phyloP scores from a whole-genome alignment of 1,140 invertebrate species.

The Neuroterus valhalla region DNA sequence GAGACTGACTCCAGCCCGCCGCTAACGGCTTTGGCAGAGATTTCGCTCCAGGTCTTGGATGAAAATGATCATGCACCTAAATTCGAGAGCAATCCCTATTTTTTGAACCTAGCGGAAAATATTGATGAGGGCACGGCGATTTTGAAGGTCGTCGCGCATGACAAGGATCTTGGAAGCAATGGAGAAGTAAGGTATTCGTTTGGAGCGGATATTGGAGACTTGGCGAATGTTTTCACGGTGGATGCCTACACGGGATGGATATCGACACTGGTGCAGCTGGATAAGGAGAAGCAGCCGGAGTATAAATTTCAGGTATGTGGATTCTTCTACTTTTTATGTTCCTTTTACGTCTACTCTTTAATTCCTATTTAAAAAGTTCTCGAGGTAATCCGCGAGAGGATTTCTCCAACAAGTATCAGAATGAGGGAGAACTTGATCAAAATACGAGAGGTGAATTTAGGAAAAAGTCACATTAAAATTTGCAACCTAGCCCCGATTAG shows the following conservation, averaged over 20 bases:
- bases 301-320: constrained; percentile 80
- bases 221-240: constrained; percentile 86
- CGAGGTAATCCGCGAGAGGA: no score
- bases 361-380: no score
- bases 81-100: constrained; percentile 90
- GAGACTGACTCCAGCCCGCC: constrained; percentile 86
- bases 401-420: no score
- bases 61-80: constrained; percentile 93
- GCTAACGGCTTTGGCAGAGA: constrained; percentile 83
- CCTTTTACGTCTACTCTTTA: no score
- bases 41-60: constrained; percentile 88
- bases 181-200: constrained; percentile 89
- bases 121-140: constrained; percentile 85
- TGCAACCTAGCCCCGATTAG: no score
- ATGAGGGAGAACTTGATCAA: no score
- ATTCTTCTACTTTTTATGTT: no score
- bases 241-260: constrained; percentile 92
- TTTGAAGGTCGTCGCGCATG: constrained; percentile 87
- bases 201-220: constrained; percentile 76
- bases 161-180: constrained; percentile 89
- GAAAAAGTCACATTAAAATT: no score
- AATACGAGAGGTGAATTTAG: no score
- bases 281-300: constrained; percentile 86
- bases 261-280: constrained; percentile 82
- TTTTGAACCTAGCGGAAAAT: constrained; percentile 87